Percentiles rank a stretch among this genome's conserved stretches.
phyloP scores from a whole-genome alignment of 2,113 vertebrate species.

The Meleagris gallopavo region DNA sequence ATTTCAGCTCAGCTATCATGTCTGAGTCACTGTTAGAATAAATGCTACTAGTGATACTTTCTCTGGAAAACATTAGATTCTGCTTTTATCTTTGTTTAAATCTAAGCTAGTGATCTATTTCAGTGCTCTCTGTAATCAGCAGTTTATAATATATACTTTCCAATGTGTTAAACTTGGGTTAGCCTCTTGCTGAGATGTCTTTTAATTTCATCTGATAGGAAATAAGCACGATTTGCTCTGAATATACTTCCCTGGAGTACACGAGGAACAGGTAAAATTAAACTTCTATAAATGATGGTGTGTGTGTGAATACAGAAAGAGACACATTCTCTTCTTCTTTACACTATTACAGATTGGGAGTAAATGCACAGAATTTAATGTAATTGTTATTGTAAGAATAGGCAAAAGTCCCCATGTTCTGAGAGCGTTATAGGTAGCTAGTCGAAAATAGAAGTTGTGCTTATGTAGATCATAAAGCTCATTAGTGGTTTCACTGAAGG shows the following conservation, averaged over 20 bases:
- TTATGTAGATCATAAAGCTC: neutral
- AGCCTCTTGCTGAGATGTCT: neutral
- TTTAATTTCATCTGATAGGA: neutral
- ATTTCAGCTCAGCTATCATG: neutral
- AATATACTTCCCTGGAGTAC: neutral
- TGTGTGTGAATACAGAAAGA: neutral
- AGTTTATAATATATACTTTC: neutral
- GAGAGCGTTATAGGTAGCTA: neutral
- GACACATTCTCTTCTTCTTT: neutral
- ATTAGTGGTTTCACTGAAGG: neutral
- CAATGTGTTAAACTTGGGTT: neutral
- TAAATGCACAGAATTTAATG: neutral
- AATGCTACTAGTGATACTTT: neutral
- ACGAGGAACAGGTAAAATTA: neutral
- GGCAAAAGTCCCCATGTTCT: neutral
- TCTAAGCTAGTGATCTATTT: neutral
- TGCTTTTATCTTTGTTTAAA: neutral
- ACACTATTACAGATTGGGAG: neutral
- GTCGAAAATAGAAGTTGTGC: neutral
- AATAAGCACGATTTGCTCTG: neutral
- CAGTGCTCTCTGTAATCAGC: neutral
- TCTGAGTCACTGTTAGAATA: neutral
- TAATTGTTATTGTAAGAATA: neutral
- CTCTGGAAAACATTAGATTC: neutral
- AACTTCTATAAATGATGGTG: neutral